These are phyloP conservation scores for Acrocephalus scirpaceus DNA, from an alignment of 2,797 vertebrate genomes.

Conservation along the genomic window DNA sequence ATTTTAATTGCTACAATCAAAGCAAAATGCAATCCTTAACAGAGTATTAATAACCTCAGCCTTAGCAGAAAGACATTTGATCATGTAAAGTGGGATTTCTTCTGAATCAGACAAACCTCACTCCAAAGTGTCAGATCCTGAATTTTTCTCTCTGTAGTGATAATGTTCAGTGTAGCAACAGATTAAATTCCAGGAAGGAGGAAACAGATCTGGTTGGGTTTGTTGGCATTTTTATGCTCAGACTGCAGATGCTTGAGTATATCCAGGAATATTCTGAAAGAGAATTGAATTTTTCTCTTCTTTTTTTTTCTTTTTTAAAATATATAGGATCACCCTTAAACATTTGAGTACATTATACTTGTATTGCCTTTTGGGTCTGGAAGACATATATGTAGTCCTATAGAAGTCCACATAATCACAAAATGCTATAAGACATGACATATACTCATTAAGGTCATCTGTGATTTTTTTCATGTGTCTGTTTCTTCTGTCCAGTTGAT, in stretches of 20 bases:
- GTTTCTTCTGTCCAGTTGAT: background rate
- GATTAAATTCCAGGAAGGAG: background rate
- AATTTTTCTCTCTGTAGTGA: background rate
- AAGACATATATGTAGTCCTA: background rate
- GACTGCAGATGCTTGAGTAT: background rate
- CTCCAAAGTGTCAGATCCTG: background rate
- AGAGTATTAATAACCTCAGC: background rate
- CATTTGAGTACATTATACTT: background rate
- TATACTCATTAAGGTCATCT: background rate
- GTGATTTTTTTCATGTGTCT: background rate
- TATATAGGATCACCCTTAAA: background rate
- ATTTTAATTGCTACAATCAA: constrained; percentile 21
- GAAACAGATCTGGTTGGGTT: background rate
- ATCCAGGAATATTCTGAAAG: background rate
- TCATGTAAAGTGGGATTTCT: constrained; percentile 1
- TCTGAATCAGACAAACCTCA: background rate
- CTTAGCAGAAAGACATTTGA: background rate
- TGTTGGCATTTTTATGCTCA: background rate
- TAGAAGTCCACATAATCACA: background rate
- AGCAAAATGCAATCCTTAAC: background rate
- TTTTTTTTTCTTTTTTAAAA: background rate
- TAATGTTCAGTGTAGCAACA: background rate
- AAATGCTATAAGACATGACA: background rate
- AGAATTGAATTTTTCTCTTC: background rate
- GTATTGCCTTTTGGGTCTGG: background rate